Evolutionary conservation across 1,140 invertebrate genomes (phyloP), one percentile per base, ranked within the genome.

Genomic region (Scaptodrosophila lebanonensis): DNA sequence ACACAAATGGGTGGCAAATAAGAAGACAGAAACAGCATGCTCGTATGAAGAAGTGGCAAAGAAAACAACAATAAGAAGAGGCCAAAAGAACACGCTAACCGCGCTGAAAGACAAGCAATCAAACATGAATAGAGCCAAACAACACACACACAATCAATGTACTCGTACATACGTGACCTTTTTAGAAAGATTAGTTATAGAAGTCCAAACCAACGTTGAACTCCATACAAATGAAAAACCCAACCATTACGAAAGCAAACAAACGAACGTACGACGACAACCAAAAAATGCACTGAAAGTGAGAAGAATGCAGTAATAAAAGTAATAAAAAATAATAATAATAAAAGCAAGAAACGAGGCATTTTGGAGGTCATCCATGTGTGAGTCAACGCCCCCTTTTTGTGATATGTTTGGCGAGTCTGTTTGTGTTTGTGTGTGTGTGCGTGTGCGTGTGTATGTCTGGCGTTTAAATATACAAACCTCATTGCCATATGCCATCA

Each of bases 401-500:
- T 7, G n/a, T 25, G 53, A 30, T 35, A 29, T 29, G 25, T 20
- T 33, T 32, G n/a, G n/a, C n/a, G n/a, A n/a, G n/a, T n/a, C n/a
- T n/a, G n/a, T n/a, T n/a, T n/a, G n/a, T n/a, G n/a, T n/a, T n/a
- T n/a, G n/a, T n/a, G n/a, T n/a, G n/a, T n/a, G n/a, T n/a, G n/a
- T n/a, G n/a, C n/a, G n/a, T 33, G 12, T 4, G 12, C 3, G 22
- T 8, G 38, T 12, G 15, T 36, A 35, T 15, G 39, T 12, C 11
- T 9, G 11, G 20, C 15, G 16, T 35, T 36, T 50, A 43, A 2
- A 9, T 33, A 61, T 62, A 82, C 89, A 91, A 88, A 98, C 97
- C 93, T 99, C 98, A 90, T 99, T 99, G 86, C 98, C 98, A 91
- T 99, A 99, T 86, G 98, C 98, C 92, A 99, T 96, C 86, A 99